Conservation (phyloP, 1,140 invertebrate species). For the Musca vetustissima region DNA sequence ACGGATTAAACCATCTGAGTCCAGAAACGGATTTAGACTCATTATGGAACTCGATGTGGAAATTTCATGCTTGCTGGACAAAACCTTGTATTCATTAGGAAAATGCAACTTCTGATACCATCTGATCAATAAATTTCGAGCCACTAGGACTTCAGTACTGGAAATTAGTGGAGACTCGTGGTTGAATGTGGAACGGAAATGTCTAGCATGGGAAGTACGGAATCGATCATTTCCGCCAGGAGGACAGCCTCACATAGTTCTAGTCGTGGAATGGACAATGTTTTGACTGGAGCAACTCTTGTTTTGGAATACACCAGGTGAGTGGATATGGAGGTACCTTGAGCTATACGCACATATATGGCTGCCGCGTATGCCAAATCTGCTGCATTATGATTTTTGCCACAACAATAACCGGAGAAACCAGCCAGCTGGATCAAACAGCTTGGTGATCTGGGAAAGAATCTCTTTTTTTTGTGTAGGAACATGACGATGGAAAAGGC, state of each 20-base stretch:
- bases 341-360: too few relatives aligned
- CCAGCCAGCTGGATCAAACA: too few relatives aligned
- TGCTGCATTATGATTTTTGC: too few relatives aligned
- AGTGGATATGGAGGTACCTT: too few relatives aligned
- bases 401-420: too few relatives aligned
- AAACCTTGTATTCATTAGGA: not conserved
- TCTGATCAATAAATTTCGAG: not conserved
- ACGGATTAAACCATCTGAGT: not conserved
- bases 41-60: not conserved
- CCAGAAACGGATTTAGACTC: not conserved
- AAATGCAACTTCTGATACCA: not conserved
- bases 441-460: conserved; percentile 19
- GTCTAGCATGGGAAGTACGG: conserved; percentile 33
- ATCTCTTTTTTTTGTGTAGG: conserved; percentile 21
- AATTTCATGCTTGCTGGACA: not conserved
- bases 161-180: not conserved
- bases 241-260: conserved; percentile 49
- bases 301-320: not conserved
- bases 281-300: conserved; percentile 43
- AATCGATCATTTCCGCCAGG: conserved; percentile 33
- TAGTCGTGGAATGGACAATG: conserved; percentile 41
- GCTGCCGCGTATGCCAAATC: too few relatives aligned
- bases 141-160: not conserved
- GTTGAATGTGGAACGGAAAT: conserved; percentile 9
- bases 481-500: not conserved